Percentiles rank a stretch among this genome's conserved stretches.
Conservation (phyloP, 2,113 vertebrate species). For the Lophochroa leadbeateri region DNA sequence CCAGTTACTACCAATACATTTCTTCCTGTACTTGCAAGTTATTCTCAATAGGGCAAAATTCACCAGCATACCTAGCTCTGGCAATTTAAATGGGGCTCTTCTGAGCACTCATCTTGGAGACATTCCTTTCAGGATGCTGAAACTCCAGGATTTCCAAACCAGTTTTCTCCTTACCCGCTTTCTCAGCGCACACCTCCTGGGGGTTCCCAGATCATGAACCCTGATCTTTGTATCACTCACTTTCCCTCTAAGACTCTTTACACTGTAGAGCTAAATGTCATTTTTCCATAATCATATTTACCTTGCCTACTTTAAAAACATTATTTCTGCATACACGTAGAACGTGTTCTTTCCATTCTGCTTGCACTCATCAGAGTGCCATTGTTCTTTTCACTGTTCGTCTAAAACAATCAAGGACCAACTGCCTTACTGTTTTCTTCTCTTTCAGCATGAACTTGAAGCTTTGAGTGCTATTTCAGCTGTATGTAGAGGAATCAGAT, state of each 20-base stretch:
- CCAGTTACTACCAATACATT: background rate
- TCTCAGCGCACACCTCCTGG: background rate
- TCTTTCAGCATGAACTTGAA: background rate
- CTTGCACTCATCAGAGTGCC: background rate
- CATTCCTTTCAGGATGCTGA: background rate
- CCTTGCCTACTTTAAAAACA: background rate
- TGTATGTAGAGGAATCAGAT: background rate
- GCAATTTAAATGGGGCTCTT: background rate
- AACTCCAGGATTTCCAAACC: background rate
- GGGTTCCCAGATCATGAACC: fast-evolving
- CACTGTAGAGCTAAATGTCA: background rate
- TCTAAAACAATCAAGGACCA: background rate
- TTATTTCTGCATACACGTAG: background rate
- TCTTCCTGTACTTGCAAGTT: background rate
- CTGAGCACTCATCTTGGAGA: background rate
- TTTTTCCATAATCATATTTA: background rate
- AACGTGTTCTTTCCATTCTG: background rate
- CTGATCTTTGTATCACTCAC: background rate
- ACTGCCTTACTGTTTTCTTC: background rate
- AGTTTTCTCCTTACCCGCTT: background rate
- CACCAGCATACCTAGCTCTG: background rate
- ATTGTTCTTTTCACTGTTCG: background rate
- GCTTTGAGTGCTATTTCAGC: background rate
- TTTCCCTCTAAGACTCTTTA: background rate
- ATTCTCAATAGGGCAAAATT: background rate